A percentile compares a stretch with the other conserved stretches of the same genome.
These are phyloP conservation scores for Panagrolaimus sp. DNA, from an alignment of 1,140 invertebrate genomes.

Conservation along the genomic window DNA sequence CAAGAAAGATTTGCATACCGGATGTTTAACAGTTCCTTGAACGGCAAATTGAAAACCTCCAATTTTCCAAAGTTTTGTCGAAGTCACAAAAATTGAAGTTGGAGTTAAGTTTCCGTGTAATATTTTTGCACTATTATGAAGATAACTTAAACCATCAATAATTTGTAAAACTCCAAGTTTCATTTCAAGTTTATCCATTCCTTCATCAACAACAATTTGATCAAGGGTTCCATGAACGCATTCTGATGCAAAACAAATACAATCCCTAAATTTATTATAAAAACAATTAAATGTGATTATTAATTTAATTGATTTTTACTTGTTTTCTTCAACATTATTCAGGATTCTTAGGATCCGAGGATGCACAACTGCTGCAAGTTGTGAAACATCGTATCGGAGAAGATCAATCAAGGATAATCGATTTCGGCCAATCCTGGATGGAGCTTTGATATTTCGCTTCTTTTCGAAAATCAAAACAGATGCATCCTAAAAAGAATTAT, in stretches of 20 bases:
- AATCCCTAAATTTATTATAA: constrained; percentile 28
- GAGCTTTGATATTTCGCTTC: constrained; percentile 60
- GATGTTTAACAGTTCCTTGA: constrained; percentile 29
- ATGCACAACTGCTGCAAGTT: constrained; percentile 59
- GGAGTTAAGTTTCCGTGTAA: constrained; percentile 62
- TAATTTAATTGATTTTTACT: constrained; percentile 54
- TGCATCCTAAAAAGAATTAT: constrained; percentile 38
- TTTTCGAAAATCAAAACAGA: constrained; percentile 62
- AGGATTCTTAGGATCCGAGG: constrained; percentile 60
- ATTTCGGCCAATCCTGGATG: constrained; percentile 40
- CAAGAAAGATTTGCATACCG: constrained; percentile 19
- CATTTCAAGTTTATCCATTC: constrained; percentile 42
- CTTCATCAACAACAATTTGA: constrained; percentile 18
- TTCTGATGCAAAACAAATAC: constrained; percentile 40
- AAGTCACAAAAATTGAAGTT: constrained; percentile 60
- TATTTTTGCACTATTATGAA: constrained; percentile 60
- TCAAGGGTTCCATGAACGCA: constrained; percentile 37
- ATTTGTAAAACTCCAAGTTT: constrained; percentile 46
- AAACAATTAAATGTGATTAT: not conserved
- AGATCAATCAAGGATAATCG: constrained; percentile 61
- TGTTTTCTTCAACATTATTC: constrained; percentile 61
- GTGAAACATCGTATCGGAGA: constrained; percentile 49
- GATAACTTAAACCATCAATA: constrained; percentile 61
- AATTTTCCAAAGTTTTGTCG: constrained; percentile 61
- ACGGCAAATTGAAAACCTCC: constrained; percentile 61